Conservation (phyloP, 2,888 invertebrate genomes). For the Scaptomyza tumidula region DNA sequence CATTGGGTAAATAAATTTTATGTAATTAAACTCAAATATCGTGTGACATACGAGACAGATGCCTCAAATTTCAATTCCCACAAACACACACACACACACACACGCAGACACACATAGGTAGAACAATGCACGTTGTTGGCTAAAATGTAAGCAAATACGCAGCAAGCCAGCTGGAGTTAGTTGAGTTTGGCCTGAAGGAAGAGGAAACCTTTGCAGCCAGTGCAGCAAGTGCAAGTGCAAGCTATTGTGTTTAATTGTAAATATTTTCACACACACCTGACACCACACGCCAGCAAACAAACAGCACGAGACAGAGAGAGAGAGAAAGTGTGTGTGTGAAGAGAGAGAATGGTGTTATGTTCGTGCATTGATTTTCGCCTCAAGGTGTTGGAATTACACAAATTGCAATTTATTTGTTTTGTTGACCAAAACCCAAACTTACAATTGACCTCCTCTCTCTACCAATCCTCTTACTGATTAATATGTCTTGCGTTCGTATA, state of each 20-base stretch:
- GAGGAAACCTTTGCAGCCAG: constrained; percentile 11
- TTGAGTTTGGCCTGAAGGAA: constrained; percentile 9
- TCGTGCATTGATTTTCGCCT: constrained; percentile 70
- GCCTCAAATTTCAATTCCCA: constrained; percentile 29
- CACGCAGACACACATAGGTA: neutral
- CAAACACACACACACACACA: constrained; percentile 16
- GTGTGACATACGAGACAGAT: constrained; percentile 32
- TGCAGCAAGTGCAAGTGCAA: constrained; percentile 18
- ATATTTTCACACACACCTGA: constrained; percentile 77
- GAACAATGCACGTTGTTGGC: constrained; percentile 24
- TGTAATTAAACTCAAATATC: constrained; percentile 72
- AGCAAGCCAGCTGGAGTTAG: constrained; percentile 4
- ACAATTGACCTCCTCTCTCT: constrained; percentile 37
- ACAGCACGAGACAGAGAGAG: neutral
- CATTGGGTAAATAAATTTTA: constrained; percentile 35
- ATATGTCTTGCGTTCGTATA: constrained; percentile 3
- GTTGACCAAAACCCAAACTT: constrained; percentile 65
- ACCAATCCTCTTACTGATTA: constrained; percentile 3
- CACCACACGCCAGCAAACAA: constrained; percentile 45
- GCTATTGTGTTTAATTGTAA: constrained; percentile 74
- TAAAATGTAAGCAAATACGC: constrained; percentile 38
- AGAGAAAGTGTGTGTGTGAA: constrained; percentile 1
- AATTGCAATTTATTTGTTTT: constrained; percentile 78
- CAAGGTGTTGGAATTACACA: constrained; percentile 78
- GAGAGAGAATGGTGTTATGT: constrained; percentile 8